phyloP scores from a whole-genome alignment of 37 sponge, comb jelly and placozoan species.

The Beroe ovata region DNA sequence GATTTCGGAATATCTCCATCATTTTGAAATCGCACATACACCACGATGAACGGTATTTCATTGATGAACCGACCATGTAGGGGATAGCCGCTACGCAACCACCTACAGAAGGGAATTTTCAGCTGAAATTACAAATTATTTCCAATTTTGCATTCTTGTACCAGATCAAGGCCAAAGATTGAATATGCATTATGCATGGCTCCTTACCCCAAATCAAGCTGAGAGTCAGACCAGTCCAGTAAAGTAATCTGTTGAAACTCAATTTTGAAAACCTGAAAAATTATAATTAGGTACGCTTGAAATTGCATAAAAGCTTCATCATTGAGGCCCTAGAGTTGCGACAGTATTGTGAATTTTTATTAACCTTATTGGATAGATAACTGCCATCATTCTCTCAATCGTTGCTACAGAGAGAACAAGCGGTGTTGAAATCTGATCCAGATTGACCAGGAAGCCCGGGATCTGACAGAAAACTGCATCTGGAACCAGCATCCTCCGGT shows the following conservation, averaged over 20 bases:
- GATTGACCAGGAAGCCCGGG: conserved; percentile 8
- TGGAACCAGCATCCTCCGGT: not conserved
- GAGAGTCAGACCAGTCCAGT: conserved; percentile 7
- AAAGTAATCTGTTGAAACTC: not conserved
- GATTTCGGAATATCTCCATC: conserved; percentile 9
- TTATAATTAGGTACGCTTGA: no score
- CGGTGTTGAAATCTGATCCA: conserved; percentile 33
- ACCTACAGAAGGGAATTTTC: not conserved
- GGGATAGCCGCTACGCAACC: not conserved
- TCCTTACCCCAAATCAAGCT: conserved; percentile 32
- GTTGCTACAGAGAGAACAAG: conserved; percentile 17
- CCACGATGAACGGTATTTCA: not conserved
- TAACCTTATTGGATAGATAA: not conserved
- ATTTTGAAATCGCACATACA: conserved; percentile 24
- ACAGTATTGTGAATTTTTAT: not conserved
- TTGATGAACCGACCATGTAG: conserved; percentile 3
- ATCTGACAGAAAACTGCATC: conserved; percentile 2
- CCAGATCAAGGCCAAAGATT: no score
- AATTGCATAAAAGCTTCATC: no score
- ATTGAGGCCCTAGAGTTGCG: no score
- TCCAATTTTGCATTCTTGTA: not conserved
- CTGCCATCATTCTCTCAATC: conserved; percentile 14
- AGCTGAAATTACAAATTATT: not conserved
- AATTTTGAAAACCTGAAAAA: conserved; percentile 6
- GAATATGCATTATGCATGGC: no score